Conservation (phyloP, 2,888 invertebrate species). For the Tortricodes alternella region DNA sequence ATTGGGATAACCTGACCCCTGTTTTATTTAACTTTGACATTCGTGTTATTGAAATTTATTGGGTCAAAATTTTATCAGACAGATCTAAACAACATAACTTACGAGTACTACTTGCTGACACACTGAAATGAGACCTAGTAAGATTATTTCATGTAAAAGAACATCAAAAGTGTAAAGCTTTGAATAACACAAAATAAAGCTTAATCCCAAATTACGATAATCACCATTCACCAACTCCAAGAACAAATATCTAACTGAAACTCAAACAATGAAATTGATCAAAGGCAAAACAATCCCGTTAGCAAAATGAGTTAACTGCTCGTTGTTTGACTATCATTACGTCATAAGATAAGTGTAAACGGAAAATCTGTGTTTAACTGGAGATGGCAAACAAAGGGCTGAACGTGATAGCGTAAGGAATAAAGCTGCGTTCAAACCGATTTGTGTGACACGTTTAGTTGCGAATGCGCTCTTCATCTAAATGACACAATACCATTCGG, state of each 20-base stretch:
- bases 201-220: conserved; percentile 14
- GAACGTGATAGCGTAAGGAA: not conserved
- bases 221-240: conserved; percentile 7
- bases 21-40: no score
- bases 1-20: no score
- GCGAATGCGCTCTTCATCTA: no score
- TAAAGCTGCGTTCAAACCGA: not conserved
- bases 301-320: conserved; percentile 19
- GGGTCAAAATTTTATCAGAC: no score
- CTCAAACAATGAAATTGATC: conserved; percentile 24
- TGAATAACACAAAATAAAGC: not conserved
- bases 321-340: conserved; percentile 26
- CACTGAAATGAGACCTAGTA: no score
- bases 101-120: no score
- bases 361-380: conserved; percentile 2
- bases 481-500: no score
- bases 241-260: conserved; percentile 18
- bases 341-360: conserved; percentile 23
- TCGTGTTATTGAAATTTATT: no score
- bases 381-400: conserved; percentile 7
- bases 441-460: no score
- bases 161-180: not conserved
- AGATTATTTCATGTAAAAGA: no score
- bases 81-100: no score
- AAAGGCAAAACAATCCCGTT: conserved; percentile 15